Evolutionary conservation across 2,113 vertebrate species (phyloP), one percentile per base, ranked within the genome.

Genomic region (Acrocephalus kingi): DNA sequence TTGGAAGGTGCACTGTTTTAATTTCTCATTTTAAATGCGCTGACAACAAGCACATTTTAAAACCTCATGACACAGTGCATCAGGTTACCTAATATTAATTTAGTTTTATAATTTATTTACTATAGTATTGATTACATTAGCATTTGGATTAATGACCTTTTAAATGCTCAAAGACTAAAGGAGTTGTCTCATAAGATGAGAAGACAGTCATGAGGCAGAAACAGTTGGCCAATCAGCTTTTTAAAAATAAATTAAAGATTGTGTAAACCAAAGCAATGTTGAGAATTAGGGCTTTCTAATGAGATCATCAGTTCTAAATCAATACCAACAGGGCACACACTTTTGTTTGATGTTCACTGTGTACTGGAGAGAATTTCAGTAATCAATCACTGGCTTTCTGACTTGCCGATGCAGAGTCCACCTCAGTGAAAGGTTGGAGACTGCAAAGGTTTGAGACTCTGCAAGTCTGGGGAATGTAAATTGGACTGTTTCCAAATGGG

Each of bases 61-160:
- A 96, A 90, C 72, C 87, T 95, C 91, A 64, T 61, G 85, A 27
- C 54, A 79, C 48, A 90, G 68, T 61, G 51, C 94, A 96, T 97
- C 82, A 75, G 51, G 90, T 98, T 97, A 92, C 91, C 86, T 97
- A 81, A 96, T 97, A 98, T 97, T 97, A 97, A 97, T 98, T 98
- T 97, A 85, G 35, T 84, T 98, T 98, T 90, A 97, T 96, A 96
- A 93, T 95, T 98, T 95, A 95, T 97, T 95, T 97, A 97, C 97
- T 97, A 96, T 87, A 66, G 13, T 97, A 98, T 98, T 97, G 96
- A 98, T 97, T 97, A 74, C 88, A 97, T 97, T 97, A 97, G 76
- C 94, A 97, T 97, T 96, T 97, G 90, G 91, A 97, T 97, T 98
- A 98, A 98, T 97, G 94, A 92, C 55, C 83, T 97, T 98, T 97